Evolutionary conservation across 2,113 vertebrate genomes (phyloP), one percentile per base, ranked within the genome.

Genomic region (Tinamus guttatus): DNA sequence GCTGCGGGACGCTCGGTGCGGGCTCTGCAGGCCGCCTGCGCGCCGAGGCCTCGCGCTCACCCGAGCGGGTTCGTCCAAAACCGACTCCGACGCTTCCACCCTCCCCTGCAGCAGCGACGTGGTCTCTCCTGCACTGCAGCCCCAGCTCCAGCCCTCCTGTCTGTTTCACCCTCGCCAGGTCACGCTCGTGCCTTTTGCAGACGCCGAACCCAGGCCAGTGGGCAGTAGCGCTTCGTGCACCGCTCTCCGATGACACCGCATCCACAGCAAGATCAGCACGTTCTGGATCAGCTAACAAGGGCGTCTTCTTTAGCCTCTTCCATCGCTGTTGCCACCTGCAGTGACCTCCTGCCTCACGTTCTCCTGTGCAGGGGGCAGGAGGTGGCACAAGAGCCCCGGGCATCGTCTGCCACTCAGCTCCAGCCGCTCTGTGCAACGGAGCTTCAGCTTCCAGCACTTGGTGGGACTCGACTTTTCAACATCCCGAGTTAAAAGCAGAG

Each of bases 81-180:
- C 1, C 2, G 2, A 2, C 34, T 30, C 1, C 1, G 71, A 11
- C 17, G 1, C 27, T 18, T 25, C 43, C 64, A 52, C 5, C 49
- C 12, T 22, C 1, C 21, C 7, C 8, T 2, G 6, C 58, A 51
- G 90, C 58, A 74, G 43, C 59, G 19, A 60, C 64, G 10, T 9
- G 56, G 64, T 25, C 80, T 30, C 11, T 41, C 19, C 41, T 9
- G 56, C 7, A 22, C 67, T 4, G 19, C 68, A 19, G 30, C 4
- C 79, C 54, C 54, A n/a, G n/a, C n/a, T n/a, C n/a, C 18, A 5
- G 17, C 22, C 18, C 85, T 45, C 2, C 1, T 41, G 25, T 24
- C 34, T 5, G 14, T 13, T 28, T 73, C 36, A 59, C 28, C 24
- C 22, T 0, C 13, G 34, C 40, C 4, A 41, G 40, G 40, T 41